phyloP scores from a whole-genome alignment of 1,140 invertebrate species.

The Drosophila melanica region DNA sequence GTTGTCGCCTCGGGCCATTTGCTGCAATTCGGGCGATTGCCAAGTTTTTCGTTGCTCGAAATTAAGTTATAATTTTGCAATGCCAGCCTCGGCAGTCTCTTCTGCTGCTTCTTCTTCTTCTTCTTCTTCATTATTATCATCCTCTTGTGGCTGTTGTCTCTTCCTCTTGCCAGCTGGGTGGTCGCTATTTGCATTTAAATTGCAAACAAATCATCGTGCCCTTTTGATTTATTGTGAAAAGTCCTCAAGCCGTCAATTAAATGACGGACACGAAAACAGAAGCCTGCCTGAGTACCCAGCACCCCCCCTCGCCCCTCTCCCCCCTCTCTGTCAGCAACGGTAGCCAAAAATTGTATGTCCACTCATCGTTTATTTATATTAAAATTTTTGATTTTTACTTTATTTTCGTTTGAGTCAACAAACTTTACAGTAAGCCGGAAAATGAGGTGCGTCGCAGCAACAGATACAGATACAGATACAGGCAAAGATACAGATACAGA shows the following conservation, averaged over 20 bases:
- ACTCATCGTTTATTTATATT: slow-evolving; percentile 43
- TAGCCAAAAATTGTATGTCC: slow-evolving; percentile 19
- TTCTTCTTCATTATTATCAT: slow-evolving; percentile 3
- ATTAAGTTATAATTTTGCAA: slow-evolving; percentile 79
- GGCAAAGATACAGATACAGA: slow-evolving; percentile 4
- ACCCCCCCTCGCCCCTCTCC: background rate
- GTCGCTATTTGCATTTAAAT: slow-evolving; percentile 81
- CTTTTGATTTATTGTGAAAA: slow-evolving; percentile 77
- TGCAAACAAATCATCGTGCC: slow-evolving; percentile 76
- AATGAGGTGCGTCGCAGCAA: slow-evolving; percentile 68
- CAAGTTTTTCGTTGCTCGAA: slow-evolving; percentile 51
- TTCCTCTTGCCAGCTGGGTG: slow-evolving; percentile 50
- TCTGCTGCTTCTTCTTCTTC: background rate
- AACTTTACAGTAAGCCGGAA: slow-evolving; percentile 69
- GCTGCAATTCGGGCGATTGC: slow-evolving; percentile 43
- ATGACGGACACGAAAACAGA: slow-evolving; percentile 46
- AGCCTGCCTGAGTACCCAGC: slow-evolving; percentile 9
- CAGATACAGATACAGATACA: background rate
- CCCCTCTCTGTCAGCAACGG: background rate
- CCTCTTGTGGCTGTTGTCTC: background rate
- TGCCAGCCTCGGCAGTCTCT: slow-evolving; percentile 32
- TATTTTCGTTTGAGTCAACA: slow-evolving; percentile 29
- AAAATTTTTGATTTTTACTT: slow-evolving; percentile 14
- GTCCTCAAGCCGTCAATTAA: slow-evolving; percentile 66
- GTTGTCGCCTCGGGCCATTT: slow-evolving; percentile 47